A percentile compares a stretch with the other conserved stretches of the same genome.
Evolutionary conservation across 2,888 invertebrate species (phyloP).

Genomic region (Eucera pruinosa): DNA sequence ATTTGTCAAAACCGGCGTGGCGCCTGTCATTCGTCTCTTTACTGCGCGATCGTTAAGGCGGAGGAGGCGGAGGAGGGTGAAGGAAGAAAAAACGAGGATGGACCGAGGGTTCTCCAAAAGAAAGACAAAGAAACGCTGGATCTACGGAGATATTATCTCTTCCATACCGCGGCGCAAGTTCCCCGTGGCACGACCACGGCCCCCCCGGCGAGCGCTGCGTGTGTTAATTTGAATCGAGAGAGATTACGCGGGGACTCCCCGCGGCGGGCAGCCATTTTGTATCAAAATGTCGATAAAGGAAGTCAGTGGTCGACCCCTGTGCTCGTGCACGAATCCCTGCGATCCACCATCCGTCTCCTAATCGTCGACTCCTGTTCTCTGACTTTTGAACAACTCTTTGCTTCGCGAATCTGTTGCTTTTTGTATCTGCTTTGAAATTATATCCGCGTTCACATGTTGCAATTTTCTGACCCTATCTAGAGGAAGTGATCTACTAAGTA

Average conservation of each 20-base stretch:
- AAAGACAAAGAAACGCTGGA: slow-evolving; percentile 66
- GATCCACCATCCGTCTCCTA: slow-evolving; percentile 58
- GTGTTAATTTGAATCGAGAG: slow-evolving; percentile 87
- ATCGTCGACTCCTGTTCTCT: slow-evolving; percentile 48
- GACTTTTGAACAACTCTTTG: too few relatives aligned
- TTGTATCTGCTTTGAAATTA: too few relatives aligned
- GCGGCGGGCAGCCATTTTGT: slow-evolving; percentile 84
- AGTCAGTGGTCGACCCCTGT: slow-evolving; percentile 71
- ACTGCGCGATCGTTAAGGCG: slow-evolving; percentile 71
- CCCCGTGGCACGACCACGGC: slow-evolving; percentile 72
- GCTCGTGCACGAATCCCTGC: slow-evolving; percentile 26
- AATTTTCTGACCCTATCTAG: too few relatives aligned
- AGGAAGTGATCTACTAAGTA: too few relatives aligned
- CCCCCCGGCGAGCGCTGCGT: slow-evolving; percentile 82
- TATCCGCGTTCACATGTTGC: too few relatives aligned
- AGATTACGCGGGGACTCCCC: slow-evolving; percentile 86
- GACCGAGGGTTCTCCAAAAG: slow-evolving; percentile 61
- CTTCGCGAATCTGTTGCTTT: too few relatives aligned
- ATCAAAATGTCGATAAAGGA: slow-evolving; percentile 84
- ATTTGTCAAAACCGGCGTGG: slow-evolving; percentile 74
- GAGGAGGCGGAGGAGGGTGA: slow-evolving; percentile 8
- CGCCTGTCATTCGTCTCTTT: slow-evolving; percentile 75
- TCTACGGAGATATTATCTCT: slow-evolving; percentile 81
- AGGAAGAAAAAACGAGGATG: slow-evolving; percentile 5
- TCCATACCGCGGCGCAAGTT: slow-evolving; percentile 75